Base-by-base conservation (phyloP, 2,888 invertebrate species). In the Drosophila aldrichi region DNA sequence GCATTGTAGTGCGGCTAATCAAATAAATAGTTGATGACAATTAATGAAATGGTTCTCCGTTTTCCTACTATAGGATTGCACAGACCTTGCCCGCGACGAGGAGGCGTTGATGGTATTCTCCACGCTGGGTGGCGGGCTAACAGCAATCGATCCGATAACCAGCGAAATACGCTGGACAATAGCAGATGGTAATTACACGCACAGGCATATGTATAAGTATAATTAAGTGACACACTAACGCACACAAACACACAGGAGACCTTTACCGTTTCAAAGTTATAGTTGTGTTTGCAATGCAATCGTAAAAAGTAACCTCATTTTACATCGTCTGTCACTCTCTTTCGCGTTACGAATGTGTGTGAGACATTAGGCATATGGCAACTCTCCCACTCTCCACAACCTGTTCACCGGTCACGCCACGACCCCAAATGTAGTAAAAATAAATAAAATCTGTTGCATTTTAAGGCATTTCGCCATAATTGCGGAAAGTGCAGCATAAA, bases 91-190 rank as follows among this genome's bases (percentile, higher is more conserved):
- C 49, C 94, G 95, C 72, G 95, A 95, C 83, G 95, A 96, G 91
- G 96, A 96, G 90, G 94, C 96, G 77, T 94, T 97, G 48, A 93
- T 99, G 82, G 94, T 99, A 74, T 96, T 98, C 91, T 97, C 98
- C 49, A 99, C 99, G 52, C 94, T 99, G 82, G 98, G 98, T 91
- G 99, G 99, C 79, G 96, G 96, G 75, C 95, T 99, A 91, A 95
- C 97, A 79, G 98, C 98, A n/a, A 95, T 99, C 54, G 97, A 97
- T 90, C 96, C 96, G 81, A 94, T 95, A 79, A 96, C 97, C 61
- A 99, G 99, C 68, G 95, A 96, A 89, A 95, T 97, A 83, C 95
- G 96, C 88, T 99, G 99, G 99, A 96, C 96, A 89, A 95, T 98
- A 73, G 96, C 97, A 93, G 98, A 99, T 94, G 97, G 97, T 96